Conservation (phyloP, 2,888 invertebrate genomes). For the Drosophila atripex region DNA sequence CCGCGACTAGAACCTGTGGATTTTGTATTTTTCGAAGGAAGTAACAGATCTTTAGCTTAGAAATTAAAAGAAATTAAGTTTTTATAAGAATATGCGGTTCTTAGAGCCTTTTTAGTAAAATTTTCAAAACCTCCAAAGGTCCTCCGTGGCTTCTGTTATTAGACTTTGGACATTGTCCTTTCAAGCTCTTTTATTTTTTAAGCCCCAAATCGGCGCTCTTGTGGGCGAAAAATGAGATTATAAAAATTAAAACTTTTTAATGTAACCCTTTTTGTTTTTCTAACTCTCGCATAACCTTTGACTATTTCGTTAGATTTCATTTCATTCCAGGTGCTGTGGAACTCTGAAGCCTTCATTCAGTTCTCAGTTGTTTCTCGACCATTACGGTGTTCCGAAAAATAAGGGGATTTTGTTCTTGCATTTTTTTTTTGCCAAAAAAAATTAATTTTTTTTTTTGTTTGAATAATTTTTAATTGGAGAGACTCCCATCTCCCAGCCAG, state of each 20-base stretch:
- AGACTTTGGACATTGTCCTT: not conserved
- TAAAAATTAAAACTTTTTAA: too few species aligned
- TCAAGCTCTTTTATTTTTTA: not conserved
- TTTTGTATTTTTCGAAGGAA: too few species aligned
- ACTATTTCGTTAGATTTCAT: not conserved
- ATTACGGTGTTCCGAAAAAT: not conserved
- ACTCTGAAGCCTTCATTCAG: not conserved
- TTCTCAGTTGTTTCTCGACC: slow-evolving; percentile 1
- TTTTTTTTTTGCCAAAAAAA: not conserved
- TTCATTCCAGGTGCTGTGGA: not conserved
- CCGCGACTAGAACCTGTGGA: too few species aligned
- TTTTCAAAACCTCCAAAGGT: too few species aligned
- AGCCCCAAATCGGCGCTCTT: too few species aligned
- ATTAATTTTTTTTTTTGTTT: not conserved
- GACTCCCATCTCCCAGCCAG: not conserved
- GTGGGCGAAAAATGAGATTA: not conserved
- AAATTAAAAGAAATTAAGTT: too few species aligned
- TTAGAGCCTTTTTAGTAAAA: too few species aligned
- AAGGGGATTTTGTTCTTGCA: too few species aligned
- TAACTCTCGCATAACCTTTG: not conserved
- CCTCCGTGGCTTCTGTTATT: too few species aligned
- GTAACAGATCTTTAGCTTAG: too few species aligned
- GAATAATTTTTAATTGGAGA: not conserved
- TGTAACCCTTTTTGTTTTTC: not conserved
- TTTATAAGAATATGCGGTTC: too few species aligned